phyloP scores from a whole-genome alignment of 1,140 invertebrate genomes.

The Eurosta solidaginis region DNA sequence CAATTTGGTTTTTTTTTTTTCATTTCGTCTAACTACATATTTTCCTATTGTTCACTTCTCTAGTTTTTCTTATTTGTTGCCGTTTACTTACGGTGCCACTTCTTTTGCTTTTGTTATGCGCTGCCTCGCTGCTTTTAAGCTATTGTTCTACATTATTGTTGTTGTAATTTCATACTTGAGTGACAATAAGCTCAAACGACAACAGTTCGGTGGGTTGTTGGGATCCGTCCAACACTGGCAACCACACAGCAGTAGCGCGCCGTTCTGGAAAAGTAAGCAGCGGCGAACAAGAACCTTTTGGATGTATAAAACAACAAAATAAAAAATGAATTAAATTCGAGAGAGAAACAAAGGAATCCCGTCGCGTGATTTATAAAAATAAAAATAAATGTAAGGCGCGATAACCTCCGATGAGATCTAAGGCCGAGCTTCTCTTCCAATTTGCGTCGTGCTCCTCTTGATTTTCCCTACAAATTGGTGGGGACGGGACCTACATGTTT shows the following conservation, averaged over 20 bases:
- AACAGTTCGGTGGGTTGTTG: neutral
- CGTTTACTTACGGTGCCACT: neutral
- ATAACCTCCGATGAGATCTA: too few species aligned
- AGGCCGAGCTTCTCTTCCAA: too few species aligned
- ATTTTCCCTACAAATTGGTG: too few species aligned
- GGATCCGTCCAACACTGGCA: neutral
- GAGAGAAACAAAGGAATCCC: neutral
- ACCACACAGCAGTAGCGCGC: neutral
- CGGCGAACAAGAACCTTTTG: neutral
- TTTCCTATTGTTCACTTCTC: neutral
- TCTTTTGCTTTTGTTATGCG: neutral
- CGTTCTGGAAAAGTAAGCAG: too few species aligned
- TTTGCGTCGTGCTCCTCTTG: too few species aligned
- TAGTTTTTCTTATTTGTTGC: neutral
- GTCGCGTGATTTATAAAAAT: too few species aligned
- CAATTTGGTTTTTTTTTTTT: neutral
- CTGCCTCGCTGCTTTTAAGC: neutral
- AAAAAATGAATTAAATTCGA: neutral
- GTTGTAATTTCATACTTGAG: conserved; percentile 12
- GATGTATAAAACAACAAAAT: neutral
- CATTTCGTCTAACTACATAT: neutral
- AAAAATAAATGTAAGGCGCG: too few species aligned
- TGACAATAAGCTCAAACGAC: conserved; percentile 41
- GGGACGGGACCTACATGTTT: too few species aligned
- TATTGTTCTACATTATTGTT: conserved; percentile 2